Evolutionary conservation across 2,797 vertebrate species (phyloP), one percentile per base, ranked within the genome.

Genomic region (Oreortyx pictus): DNA sequence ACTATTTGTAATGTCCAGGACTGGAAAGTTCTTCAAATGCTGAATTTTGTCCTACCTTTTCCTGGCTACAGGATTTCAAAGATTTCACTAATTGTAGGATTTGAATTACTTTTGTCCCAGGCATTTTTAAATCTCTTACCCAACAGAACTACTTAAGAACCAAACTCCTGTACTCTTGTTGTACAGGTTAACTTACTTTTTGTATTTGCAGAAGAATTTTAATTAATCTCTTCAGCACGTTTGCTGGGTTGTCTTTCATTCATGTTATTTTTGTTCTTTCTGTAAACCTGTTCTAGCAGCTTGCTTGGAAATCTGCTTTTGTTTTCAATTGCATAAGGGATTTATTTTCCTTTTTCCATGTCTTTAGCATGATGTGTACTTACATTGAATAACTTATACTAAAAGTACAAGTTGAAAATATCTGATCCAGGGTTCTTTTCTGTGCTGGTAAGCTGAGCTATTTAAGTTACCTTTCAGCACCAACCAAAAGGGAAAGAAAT

Each of bases 101-200:
- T 29, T 57, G 5, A 41, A 3, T 78, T 50, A 25, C 1, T 31
- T 81, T 61, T 4, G 5, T 70, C 47, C 22, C 10, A 86, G 57
- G 14, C 8, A 37, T 31, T 82, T 91, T n/a, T 44, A 18, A 44
- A 88, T 61, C 3, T 44, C 43, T 23, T 57, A 29, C 25, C 65
- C 7, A 49, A 3, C 7, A 57, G 2, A 59, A 29, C 5, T 56
- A 35, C 24, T 50, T 41, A 68, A 72, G 57, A 65, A 68, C 29
- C 9, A n/a, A 4, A 14, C 61, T 67, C 50, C 6, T 56, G 23
- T 22, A 0, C 18, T 43, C 33, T 76, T 27, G 0, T 3, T 5
- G 4, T 33, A 17, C 3, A 6, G 3, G 13, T 67, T 35, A 57
- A 52, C 4, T 67, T 56, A 4, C 9, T 74, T 71, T 79, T 74